phyloP scores from a whole-genome alignment of 2,888 invertebrate genomes.

The Ophonus ardosiacus region DNA sequence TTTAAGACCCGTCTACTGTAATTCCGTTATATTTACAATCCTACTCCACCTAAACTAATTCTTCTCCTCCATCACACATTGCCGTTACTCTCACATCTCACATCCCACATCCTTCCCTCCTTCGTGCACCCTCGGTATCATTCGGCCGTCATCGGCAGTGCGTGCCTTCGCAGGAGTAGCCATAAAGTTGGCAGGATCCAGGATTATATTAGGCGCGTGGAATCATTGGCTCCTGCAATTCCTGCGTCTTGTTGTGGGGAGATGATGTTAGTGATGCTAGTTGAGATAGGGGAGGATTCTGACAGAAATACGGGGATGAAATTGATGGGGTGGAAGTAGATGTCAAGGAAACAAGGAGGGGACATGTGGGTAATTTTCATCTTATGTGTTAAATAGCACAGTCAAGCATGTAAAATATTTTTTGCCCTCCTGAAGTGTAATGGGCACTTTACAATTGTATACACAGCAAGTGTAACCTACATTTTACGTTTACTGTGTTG shows the following conservation, averaged over 20 bases:
- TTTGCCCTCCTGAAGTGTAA: too few relatives aligned
- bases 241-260: slow-evolving; percentile 23
- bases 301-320: not conserved
- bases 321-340: not conserved
- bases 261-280: slow-evolving; percentile 13
- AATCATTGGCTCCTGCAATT: slow-evolving; percentile 13
- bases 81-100: not conserved
- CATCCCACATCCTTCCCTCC: not conserved
- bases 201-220: slow-evolving; percentile 52
- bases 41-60: too few relatives aligned
- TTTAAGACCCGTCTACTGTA: too few relatives aligned
- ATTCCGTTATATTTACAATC: too few relatives aligned
- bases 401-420: too few relatives aligned
- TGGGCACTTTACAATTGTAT: too few relatives aligned
- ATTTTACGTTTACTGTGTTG: too few relatives aligned
- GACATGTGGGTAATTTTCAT: too few relatives aligned
- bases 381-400: too few relatives aligned
- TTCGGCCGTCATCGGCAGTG: slow-evolving; percentile 13
- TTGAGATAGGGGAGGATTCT: not conserved
- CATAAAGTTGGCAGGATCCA: slow-evolving; percentile 46
- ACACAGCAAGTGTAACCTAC: too few relatives aligned
- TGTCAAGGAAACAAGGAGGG: not conserved
- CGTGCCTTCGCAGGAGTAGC: slow-evolving; percentile 46
- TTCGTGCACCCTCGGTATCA: not conserved
- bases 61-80: not conserved